Conservation (phyloP, 2,888 invertebrate genomes). For the Eupelmus urozonus region DNA sequence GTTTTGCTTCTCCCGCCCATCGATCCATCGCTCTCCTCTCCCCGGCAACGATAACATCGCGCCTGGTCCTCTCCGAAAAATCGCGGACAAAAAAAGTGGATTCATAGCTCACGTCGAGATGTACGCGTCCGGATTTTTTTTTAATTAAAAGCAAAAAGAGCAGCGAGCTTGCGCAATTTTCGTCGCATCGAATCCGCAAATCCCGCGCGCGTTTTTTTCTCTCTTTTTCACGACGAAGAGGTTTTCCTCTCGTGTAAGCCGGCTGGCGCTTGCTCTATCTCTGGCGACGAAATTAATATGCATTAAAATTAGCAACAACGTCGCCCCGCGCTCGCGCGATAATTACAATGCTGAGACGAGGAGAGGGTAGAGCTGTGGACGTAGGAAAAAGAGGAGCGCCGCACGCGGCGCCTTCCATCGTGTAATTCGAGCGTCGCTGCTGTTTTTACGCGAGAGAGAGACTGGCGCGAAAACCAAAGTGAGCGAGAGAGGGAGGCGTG, state of each 20-base stretch:
- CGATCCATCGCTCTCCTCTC: slow-evolving; percentile 10
- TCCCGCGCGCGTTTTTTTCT: too few species aligned
- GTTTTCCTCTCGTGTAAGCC: too few species aligned
- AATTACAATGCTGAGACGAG: neutral
- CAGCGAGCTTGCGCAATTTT: neutral
- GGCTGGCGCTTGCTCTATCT: too few species aligned
- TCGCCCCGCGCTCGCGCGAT: too few species aligned
- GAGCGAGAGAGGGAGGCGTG: neutral
- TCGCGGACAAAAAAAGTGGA: neutral
- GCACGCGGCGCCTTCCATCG: too few species aligned
- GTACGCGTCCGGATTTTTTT: neutral
- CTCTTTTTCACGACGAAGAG: too few species aligned
- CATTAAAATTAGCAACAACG: slow-evolving; percentile 1
- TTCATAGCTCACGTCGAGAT: too few species aligned
- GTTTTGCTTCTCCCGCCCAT: too few species aligned
- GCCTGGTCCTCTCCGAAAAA: neutral
- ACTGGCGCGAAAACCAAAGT: neutral
- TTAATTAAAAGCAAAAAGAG: slow-evolving; percentile 7
- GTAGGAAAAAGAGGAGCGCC: neutral
- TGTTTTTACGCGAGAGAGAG: too few species aligned
- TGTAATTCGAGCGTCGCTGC: too few species aligned
- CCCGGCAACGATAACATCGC: too few species aligned
- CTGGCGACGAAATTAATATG: neutral
- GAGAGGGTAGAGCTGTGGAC: too few species aligned
- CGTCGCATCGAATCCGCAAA: neutral